A percentile compares a stretch with the other conserved stretches of the same genome.
Evolutionary conservation across 53 echinoderm and acorn worm genomes (phyloP).

Genomic region (Apostichopus leukothele): DNA sequence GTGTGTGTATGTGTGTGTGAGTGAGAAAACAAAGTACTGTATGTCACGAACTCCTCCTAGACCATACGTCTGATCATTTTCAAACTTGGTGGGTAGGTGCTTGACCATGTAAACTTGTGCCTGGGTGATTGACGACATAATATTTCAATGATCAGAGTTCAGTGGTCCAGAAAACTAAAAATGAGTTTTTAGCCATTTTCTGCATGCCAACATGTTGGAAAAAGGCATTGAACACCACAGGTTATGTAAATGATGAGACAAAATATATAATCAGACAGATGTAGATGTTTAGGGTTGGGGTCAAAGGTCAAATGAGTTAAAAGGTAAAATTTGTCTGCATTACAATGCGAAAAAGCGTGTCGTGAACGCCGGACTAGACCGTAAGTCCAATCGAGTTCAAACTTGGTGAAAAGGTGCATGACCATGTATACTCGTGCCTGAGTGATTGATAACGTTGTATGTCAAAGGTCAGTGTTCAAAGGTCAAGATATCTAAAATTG

Average conservation of each 20-base stretch:
- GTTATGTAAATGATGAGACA: neutral
- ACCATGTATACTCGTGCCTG: neutral
- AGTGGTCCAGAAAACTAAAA: too few species aligned
- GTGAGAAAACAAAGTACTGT: too few species aligned
- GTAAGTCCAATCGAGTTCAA: neutral
- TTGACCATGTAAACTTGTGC: too few species aligned
- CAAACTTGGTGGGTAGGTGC: too few species aligned
- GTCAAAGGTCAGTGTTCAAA: neutral
- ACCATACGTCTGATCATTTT: too few species aligned
- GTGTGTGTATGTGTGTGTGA: too few species aligned
- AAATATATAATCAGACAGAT: neutral
- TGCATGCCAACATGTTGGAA: neutral
- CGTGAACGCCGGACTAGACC: neutral
- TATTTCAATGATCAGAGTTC: too few species aligned
- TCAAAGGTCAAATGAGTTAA: neutral
- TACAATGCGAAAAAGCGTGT: neutral
- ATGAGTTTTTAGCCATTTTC: too few species aligned
- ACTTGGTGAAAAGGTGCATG: neutral
- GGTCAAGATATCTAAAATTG: neutral
- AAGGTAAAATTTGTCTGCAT: neutral
- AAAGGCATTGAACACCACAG: neutral
- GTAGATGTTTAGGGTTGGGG: neutral
- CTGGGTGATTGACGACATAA: too few species aligned
- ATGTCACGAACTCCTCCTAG: too few species aligned
- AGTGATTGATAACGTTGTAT: neutral